phyloP scores from a whole-genome alignment of 2,113 vertebrate species.

The Thermophis baileyi region DNA sequence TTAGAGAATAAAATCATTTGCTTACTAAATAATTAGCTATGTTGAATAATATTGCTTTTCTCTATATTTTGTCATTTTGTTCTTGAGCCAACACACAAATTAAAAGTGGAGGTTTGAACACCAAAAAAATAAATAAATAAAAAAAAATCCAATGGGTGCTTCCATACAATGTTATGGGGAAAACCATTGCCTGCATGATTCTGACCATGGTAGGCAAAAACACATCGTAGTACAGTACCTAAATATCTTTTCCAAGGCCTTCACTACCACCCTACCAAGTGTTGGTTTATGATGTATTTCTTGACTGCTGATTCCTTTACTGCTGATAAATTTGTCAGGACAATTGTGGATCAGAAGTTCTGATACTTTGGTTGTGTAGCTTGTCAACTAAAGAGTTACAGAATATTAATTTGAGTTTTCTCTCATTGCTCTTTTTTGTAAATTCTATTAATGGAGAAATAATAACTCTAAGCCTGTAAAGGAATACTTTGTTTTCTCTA shows the following conservation, averaged over 20 bases:
- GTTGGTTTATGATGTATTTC: background rate
- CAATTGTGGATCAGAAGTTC: background rate
- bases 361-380: background rate
- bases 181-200: background rate
- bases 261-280: background rate
- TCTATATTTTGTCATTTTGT: background rate
- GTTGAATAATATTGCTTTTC: background rate
- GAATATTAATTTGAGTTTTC: background rate
- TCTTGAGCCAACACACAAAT: background rate
- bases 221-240: background rate
- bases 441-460: constrained; percentile 12
- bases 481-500: constrained; percentile 24
- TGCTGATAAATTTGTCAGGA: background rate
- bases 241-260: background rate
- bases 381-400: constrained; percentile 4
- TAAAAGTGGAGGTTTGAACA: background rate
- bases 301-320: background rate
- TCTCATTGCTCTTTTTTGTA: background rate
- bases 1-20: background rate
- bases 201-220: background rate
- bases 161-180: background rate
- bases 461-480: constrained; percentile 3
- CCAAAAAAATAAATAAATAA: too few relatives aligned
- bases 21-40: background rate
- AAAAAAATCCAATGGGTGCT: background rate